Percentiles rank a stretch among this genome's conserved stretches.
These are phyloP conservation scores for Phyllostomus hastatus DNA, from an alignment of 2,113 vertebrate species.

Conservation along the genomic window DNA sequence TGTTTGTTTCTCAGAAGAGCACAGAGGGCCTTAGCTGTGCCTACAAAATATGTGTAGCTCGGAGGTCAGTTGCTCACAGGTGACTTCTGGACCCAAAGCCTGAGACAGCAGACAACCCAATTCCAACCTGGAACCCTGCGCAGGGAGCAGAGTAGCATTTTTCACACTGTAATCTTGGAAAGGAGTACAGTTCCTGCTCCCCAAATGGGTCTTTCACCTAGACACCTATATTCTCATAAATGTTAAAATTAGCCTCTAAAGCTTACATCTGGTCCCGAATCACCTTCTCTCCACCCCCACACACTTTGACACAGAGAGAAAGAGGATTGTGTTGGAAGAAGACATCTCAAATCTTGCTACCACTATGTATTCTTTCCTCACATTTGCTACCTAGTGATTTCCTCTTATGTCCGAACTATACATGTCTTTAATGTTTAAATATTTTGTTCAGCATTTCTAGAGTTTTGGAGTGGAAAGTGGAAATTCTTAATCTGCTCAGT, in stretches of 20 bases:
- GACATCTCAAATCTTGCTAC: neutral
- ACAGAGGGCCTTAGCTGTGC: neutral
- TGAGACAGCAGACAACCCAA: neutral
- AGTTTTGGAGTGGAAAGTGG: neutral
- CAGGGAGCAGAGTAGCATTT: neutral
- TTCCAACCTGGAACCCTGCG: neutral
- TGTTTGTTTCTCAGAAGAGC: neutral
- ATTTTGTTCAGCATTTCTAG: constrained; percentile 3
- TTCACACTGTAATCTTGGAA: neutral
- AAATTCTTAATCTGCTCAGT: neutral
- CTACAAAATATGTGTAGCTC: neutral
- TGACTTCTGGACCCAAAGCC: neutral
- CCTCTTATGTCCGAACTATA: neutral
- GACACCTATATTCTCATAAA: neutral
- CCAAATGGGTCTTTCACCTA: neutral
- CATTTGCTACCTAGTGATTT: neutral
- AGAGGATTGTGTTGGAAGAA: neutral
- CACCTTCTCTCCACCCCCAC: too few relatives aligned
- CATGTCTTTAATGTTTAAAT: constrained; percentile 14
- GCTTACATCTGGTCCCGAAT: neutral
- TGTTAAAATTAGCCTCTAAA: neutral
- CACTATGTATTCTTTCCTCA: neutral
- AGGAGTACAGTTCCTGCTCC: neutral
- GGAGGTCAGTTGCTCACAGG: neutral
- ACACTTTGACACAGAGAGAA: neutral